These are phyloP conservation scores for Pseudochirops corinnae DNA, from an alignment of 2,797 vertebrate genomes.

Conservation along the genomic window DNA sequence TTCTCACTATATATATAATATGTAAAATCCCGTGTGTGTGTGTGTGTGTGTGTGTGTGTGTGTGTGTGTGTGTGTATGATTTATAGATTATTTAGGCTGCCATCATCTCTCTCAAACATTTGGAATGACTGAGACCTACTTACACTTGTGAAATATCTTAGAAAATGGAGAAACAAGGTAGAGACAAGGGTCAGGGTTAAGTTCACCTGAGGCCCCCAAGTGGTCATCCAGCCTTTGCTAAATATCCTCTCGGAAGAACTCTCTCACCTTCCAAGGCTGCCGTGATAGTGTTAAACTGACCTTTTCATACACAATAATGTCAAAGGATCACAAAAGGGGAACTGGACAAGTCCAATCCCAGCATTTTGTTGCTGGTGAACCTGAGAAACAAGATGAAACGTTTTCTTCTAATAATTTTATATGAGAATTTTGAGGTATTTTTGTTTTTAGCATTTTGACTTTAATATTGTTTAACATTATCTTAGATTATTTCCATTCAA, in stretches of 20 bases:
- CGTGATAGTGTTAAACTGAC: not conserved
- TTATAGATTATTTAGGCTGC: not conserved
- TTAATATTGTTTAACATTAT: not conserved
- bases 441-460: not conserved
- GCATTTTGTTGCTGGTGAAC: not conserved
- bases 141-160: constrained; percentile 8
- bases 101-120: not conserved
- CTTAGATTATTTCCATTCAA: not conserved
- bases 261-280: not conserved
- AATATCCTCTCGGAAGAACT: not conserved
- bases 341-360: not conserved
- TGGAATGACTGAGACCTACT: constrained; percentile 8
- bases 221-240: not conserved
- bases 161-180: not conserved
- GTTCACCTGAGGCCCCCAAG: not conserved
- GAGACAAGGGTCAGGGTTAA: not conserved
- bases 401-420: not conserved
- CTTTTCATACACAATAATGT: not conserved
- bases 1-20: not conserved
- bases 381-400: not conserved
- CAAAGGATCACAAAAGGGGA: not conserved
- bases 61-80: not conserved
- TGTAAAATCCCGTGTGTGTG: not conserved
- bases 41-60: too few relatives aligned
- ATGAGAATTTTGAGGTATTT: not conserved